Evolutionary conservation across 2,797 vertebrate species (phyloP).

Genomic region (Erpetoichthys calabaricus): DNA sequence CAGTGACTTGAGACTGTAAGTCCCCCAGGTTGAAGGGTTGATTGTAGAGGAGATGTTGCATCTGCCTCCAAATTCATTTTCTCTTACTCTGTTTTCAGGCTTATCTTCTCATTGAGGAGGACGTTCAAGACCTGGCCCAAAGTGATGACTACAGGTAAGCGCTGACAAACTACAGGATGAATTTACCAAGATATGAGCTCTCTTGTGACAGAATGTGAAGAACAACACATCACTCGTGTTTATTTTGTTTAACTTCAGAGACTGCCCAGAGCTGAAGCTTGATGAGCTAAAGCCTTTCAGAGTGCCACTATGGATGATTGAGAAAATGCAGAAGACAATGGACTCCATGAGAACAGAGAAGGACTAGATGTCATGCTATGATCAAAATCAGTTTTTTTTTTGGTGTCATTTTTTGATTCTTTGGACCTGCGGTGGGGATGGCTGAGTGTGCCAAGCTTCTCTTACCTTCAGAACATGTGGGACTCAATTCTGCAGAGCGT

Average conservation of each 20-base stretch:
- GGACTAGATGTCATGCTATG: slow-evolving; percentile 19
- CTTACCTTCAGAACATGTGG: no score
- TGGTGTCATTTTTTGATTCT: no score
- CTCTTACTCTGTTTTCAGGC: slow-evolving; percentile 44
- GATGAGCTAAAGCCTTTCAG: slow-evolving; percentile 82
- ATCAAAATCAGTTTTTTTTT: no score
- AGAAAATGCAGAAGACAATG: slow-evolving; percentile 88
- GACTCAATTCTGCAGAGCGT: no score
- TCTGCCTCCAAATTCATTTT: not conserved
- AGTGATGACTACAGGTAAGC: slow-evolving; percentile 86
- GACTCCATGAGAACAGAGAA: slow-evolving; percentile 63
- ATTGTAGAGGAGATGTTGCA: no score
- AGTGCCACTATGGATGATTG: slow-evolving; percentile 78
- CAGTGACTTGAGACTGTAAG: no score
- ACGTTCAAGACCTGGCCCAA: slow-evolving; percentile 74
- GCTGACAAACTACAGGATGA: not conserved
- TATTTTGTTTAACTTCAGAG: slow-evolving; percentile 36
- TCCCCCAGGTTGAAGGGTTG: no score
- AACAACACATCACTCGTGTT: not conserved
- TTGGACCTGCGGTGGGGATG: no score
- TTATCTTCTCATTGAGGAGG: slow-evolving; percentile 86
- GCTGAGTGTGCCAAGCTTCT: no score
- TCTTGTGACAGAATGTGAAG: not conserved
- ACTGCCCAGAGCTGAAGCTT: slow-evolving; percentile 69
- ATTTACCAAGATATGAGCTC: not conserved